Conservation (phyloP, 2,113 vertebrate genomes). For the Serinus canaria region DNA sequence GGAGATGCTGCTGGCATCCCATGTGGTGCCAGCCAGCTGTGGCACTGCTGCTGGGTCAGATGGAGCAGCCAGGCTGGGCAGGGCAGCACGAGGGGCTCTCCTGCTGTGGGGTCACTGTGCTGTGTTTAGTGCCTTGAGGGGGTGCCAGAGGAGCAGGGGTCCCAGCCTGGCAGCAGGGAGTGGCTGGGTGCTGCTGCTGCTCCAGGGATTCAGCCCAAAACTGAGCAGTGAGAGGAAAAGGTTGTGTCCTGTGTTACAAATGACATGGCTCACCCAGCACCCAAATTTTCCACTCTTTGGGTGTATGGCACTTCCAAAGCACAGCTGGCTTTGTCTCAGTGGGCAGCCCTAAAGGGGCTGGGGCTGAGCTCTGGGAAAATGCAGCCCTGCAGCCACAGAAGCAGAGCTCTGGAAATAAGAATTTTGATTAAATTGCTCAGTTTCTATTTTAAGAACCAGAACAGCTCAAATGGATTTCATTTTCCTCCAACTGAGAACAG, state of each 20-base stretch:
- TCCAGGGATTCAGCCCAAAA: neutral
- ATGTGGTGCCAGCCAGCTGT: rapidly evolving
- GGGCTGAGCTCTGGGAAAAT: neutral
- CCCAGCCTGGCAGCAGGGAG: neutral
- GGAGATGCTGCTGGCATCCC: neutral
- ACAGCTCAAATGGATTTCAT: neutral
- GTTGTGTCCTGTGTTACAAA: rapidly evolving
- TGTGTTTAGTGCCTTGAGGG: neutral
- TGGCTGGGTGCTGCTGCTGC: neutral
- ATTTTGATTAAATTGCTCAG: neutral
- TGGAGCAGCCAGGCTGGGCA: neutral
- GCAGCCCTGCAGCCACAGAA: neutral
- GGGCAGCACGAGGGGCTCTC: neutral
- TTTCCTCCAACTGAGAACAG: neutral
- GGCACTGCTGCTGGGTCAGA: rapidly evolving
- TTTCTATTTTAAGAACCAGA: neutral
- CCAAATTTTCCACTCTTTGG: neutral
- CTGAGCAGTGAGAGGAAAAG: neutral
- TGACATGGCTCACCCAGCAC: neutral
- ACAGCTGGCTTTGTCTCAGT: neutral
- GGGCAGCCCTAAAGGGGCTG: neutral
- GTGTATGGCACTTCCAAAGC: neutral
- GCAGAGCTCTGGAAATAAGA: neutral
- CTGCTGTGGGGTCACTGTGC: neutral
- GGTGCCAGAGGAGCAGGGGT: neutral